Evolutionary conservation across 2,888 invertebrate species (phyloP), one percentile per base, ranked within the genome.

Genomic region (Steinernema carpocapsae): DNA sequence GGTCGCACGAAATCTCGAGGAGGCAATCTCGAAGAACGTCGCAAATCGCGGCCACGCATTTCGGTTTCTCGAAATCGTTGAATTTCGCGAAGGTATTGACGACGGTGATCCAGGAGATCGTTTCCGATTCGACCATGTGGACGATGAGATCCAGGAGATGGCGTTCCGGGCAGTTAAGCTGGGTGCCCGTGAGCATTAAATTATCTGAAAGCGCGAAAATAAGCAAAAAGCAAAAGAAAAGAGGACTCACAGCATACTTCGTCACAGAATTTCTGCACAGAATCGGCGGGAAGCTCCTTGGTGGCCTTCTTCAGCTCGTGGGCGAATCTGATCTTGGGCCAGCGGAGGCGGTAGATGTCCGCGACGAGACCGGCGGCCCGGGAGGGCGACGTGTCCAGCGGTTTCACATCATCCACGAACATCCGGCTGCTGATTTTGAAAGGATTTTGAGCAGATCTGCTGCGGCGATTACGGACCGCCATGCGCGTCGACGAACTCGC

Each of bases 61-160:
- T 32, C 10, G 64, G 64, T 17, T 29, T 26, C 64, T 64, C 64
- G 64, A 64, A 64, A 17, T 26, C 24, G 64, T 64, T 64, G 64
- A 64, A 64, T 1, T 17, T 14, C 17, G 64, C 64, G 64, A 64
- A 64, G 14, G 64, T 64, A 32, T 64, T 64, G 64, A 64, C 29
- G 12, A 64, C 64, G 32, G 64, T 64, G 64, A 64, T 64, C 64
- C 64, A 64, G 14, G 64, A 64, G 17, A 64, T 64, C 64, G 64
- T 29, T 29, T 64, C 64, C 7, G 64, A 64, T 26, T 64, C 29
- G 17, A n/a, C 64, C 64, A 64, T 64, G 32, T 64, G 26, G 26
- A 26, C 17, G 19, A 64, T 64, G 32, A 64, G n/a, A n/a, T 64
- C 32, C 17, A 64, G 32, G 37, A 64, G 64, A n/a, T 29, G 64